Evolutionary conservation across 2,888 invertebrate species (phyloP), one percentile per base, ranked within the genome.

Genomic region (Neoaliturus tenellus): DNA sequence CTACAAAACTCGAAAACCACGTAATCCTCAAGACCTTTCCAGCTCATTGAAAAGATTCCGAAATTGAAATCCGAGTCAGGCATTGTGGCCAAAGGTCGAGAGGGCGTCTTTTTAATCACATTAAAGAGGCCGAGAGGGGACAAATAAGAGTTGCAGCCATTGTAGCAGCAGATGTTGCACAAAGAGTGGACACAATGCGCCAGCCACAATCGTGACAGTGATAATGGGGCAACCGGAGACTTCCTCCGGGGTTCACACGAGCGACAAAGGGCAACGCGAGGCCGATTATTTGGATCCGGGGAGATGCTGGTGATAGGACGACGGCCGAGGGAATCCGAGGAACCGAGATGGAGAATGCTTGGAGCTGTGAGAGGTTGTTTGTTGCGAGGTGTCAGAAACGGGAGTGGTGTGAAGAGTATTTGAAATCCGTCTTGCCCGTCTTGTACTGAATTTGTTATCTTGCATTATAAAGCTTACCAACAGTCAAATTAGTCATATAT

Each of bases 91-190:
- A 20, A 67, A 33, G 69, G 33, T 69, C 69, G 35, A 35, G 69
- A 39, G 39, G 23, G 69, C 4, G 67, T 67, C 67, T 67, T 67
- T 69, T 39, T 69, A 69, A 69, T 69, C 69, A 69, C 69, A 69
- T 69, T 69, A 69, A 67, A 33, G 67, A n/a, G 67, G 14, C 58
- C 25, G 23, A 28, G 28, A 58, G 58, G 67, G 6, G 67, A 33
- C 6, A 4, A 33, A 23, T 8, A 58, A n/a, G 67, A 67, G 28
- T 67, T 67, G 6, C n/a, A 31, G n/a, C 31, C 31, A 67, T 33
- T 67, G 67, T 67, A 67, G 3, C 67, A 14, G 17, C 31, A 28
- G 67, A 28, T 58, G 58, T 12, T 3, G 17, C 5, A 58, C 25
- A 58, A 25, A 33, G 31, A 31, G 17, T 14, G 14, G 35, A 17